A percentile compares a stretch with the other conserved stretches of the same genome.
Evolutionary conservation across 2,888 invertebrate species (phyloP).

Genomic region (Anorthoa munda): DNA sequence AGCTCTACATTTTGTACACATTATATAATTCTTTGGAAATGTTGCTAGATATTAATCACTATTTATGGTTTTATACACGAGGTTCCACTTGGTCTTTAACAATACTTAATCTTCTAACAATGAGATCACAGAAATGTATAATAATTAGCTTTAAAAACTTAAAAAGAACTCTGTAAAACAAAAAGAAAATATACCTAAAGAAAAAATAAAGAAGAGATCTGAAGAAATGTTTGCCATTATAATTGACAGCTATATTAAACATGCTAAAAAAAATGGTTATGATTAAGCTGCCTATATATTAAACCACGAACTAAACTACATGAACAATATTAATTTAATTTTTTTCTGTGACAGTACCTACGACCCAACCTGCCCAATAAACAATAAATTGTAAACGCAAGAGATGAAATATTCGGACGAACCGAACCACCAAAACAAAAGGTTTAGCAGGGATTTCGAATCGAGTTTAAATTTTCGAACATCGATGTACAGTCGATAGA

Average conservation of each 20-base stretch:
- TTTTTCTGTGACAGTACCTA: not conserved
- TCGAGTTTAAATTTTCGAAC: slow-evolving; percentile 45
- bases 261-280: too few species aligned
- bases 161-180: slow-evolving; percentile 16
- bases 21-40: not conserved
- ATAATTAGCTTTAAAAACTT: slow-evolving; percentile 23
- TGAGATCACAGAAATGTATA: slow-evolving; percentile 14
- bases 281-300: too few species aligned
- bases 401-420: slow-evolving; percentile 13
- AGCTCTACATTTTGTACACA: not conserved
- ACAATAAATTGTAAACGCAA: slow-evolving; percentile 4
- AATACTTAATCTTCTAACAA: slow-evolving; percentile 16
- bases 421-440: slow-evolving; percentile 11
- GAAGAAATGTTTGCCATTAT: not conserved
- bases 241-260: not conserved
- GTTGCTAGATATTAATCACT: not conserved
- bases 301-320: too few species aligned
- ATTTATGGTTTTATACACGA: not conserved
- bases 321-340: not conserved
- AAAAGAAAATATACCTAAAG: not conserved
- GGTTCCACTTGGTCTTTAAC: not conserved
- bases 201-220: slow-evolving; percentile 13
- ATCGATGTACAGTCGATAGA: slow-evolving; percentile 38
- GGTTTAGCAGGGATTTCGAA: slow-evolving; percentile 15
- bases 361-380: not conserved